Conservation (phyloP, 2,888 invertebrate genomes). For the Eristalis intricaria region DNA sequence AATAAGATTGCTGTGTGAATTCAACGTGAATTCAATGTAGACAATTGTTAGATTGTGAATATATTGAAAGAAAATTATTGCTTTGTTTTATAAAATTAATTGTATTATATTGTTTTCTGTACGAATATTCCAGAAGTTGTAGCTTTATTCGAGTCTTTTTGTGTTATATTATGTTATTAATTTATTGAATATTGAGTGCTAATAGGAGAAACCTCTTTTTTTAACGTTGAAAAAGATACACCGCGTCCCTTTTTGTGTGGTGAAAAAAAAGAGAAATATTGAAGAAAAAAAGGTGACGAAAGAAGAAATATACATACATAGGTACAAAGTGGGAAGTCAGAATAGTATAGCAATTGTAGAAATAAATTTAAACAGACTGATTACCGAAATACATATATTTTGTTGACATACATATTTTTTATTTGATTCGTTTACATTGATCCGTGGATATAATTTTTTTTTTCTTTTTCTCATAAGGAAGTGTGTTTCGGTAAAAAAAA, state of each 20-base stretch:
- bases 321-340: conserved; percentile 46
- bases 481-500: not conserved
- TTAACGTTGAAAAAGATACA: conserved; percentile 50
- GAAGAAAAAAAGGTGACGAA: conserved; percentile 43
- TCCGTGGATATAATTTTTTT: not conserved
- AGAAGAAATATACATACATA: not conserved
- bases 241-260: conserved; percentile 70
- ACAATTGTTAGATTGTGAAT: conserved; percentile 12
- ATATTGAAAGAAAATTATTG: conserved; percentile 29
- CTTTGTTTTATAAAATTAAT: conserved; percentile 18
- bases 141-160: conserved; percentile 19
- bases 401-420: not conserved
- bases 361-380: conserved; percentile 6
- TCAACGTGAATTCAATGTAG: conserved; percentile 6
- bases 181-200: conserved; percentile 3
- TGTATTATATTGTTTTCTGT: conserved; percentile 39
- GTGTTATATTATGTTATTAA: conserved; percentile 15
- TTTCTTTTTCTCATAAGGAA: not conserved
- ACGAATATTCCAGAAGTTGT: conserved; percentile 40
- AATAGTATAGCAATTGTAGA: conserved; percentile 19
- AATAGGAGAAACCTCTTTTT: conserved; percentile 27
- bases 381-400: not conserved
- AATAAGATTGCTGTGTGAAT: conserved; percentile 22
- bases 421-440: not conserved
- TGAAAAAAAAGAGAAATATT: conserved; percentile 53